A percentile compares a stretch with the other conserved stretches of the same genome.
phyloP scores from a whole-genome alignment of 1,140 invertebrate genomes.

The Oncopodura yosiiana region DNA sequence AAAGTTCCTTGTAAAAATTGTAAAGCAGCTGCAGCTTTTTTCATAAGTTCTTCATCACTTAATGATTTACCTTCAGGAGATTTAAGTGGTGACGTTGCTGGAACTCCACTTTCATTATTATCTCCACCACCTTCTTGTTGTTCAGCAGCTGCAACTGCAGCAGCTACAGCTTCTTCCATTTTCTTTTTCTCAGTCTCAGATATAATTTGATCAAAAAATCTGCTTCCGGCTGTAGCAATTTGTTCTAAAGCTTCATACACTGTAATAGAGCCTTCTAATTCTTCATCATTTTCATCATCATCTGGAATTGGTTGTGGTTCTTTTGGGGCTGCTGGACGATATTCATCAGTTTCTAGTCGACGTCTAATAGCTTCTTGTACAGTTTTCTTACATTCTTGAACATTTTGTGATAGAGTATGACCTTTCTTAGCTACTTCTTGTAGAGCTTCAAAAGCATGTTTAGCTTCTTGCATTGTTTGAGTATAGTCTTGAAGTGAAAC shows the following conservation, averaged over 20 bases:
- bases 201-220: conserved; percentile 9
- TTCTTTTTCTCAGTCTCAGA: background rate
- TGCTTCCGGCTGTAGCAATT: conserved; percentile 12
- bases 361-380: conserved; percentile 9
- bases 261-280: conserved; percentile 5
- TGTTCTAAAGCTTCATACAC: conserved; percentile 19
- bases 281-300: conserved; percentile 9
- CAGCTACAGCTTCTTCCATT: background rate
- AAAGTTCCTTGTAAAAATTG: too few relatives aligned
- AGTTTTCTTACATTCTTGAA: conserved; percentile 19
- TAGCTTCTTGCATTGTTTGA: conserved; percentile 15
- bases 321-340: conserved; percentile 6
- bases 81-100: background rate
- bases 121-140: background rate
- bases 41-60: too few relatives aligned
- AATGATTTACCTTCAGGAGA: too few relatives aligned
- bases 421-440: conserved; percentile 18
- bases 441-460: conserved; percentile 16
- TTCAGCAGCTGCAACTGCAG: background rate
- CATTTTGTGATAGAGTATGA: conserved; percentile 1
- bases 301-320: conserved; percentile 1
- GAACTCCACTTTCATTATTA: background rate
- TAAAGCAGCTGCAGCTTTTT: too few relatives aligned
- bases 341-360: conserved; percentile 18
- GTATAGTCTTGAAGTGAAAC: conserved; percentile 5